Percentiles rank a stretch among this genome's conserved stretches.
phyloP scores from a whole-genome alignment of 2,888 invertebrate species.

The Nephrocerus scutellatus region DNA sequence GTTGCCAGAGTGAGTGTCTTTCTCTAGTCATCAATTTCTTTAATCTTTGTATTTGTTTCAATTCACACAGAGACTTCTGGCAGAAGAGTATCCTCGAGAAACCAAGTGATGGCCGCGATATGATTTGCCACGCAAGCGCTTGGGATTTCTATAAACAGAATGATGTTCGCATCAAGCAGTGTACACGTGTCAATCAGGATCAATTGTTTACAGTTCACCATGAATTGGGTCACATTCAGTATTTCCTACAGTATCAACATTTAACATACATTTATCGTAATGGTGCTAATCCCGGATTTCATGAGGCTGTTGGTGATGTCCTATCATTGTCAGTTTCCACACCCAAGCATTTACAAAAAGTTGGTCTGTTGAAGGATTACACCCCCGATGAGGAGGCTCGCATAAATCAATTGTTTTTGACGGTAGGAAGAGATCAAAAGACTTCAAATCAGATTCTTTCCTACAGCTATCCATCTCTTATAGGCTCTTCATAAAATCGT shows the following conservation, averaged over 20 bases:
- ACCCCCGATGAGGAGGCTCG: slow-evolving; percentile 54
- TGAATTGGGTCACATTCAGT: slow-evolving; percentile 60
- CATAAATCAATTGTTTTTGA: slow-evolving; percentile 57
- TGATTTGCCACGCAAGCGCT: slow-evolving; percentile 75
- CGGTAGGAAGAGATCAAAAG: too few species aligned
- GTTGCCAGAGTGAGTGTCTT: slow-evolving; percentile 53
- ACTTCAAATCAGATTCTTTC: too few species aligned
- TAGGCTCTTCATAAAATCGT: slow-evolving; percentile 54
- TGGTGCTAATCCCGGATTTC: slow-evolving; percentile 52
- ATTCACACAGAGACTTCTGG: slow-evolving; percentile 59
- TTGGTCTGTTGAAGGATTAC: slow-evolving; percentile 54
- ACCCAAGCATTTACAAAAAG: slow-evolving; percentile 59
- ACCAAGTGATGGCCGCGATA: slow-evolving; percentile 58
- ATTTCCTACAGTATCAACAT: slow-evolving; percentile 55
- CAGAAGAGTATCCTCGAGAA: slow-evolving; percentile 70
- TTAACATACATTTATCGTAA: slow-evolving; percentile 52
- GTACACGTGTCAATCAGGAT: slow-evolving; percentile 50
- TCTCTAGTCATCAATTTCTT: background rate
- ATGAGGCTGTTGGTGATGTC: slow-evolving; percentile 63
- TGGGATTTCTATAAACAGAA: slow-evolving; percentile 74
- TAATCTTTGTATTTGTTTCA: background rate
- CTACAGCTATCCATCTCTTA: background rate
- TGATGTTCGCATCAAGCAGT: slow-evolving; percentile 64
- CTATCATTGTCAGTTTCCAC: slow-evolving; percentile 59
- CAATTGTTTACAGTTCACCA: slow-evolving; percentile 53